A percentile compares a stretch with the other conserved stretches of the same genome.
phyloP scores from a whole-genome alignment of 2,113 vertebrate genomes.

The Illadopsis cleaveri region DNA sequence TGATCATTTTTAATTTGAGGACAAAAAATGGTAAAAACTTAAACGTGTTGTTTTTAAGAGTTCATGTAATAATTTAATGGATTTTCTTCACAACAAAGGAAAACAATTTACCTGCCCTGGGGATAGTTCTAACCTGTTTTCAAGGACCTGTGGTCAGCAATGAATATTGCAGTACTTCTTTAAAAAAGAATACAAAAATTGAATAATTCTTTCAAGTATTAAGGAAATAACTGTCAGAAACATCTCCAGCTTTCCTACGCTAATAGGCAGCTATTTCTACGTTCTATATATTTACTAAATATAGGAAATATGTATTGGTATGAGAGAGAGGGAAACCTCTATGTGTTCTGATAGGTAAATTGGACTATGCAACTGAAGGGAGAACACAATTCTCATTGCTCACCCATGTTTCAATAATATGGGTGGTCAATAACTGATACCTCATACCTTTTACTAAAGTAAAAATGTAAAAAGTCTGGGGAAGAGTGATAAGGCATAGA shows the following conservation, averaged over 20 bases:
- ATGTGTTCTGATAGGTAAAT: not conserved
- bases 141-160: not conserved
- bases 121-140: not conserved
- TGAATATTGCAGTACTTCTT: not conserved
- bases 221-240: not conserved
- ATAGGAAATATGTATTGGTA: not conserved
- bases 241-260: not conserved
- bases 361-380: rapidly evolving
- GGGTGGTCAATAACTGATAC: not conserved
- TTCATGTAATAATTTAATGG: not conserved
- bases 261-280: not conserved
- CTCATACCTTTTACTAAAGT: not conserved
- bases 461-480: not conserved
- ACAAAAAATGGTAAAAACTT: not conserved
- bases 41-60: rapidly evolving
- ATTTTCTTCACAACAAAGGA: not conserved
- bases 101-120: not conserved
- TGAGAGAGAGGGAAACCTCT: not conserved
- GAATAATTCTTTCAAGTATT: not conserved
- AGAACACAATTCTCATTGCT: not conserved
- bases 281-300: not conserved
- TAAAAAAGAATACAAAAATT: not conserved
- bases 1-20: not conserved
- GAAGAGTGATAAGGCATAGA: not conserved
- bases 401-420: not conserved